A percentile compares a stretch with the other conserved stretches of the same genome.
phyloP scores from a whole-genome alignment of 2,113 vertebrate species.

The Oceanites oceanicus region DNA sequence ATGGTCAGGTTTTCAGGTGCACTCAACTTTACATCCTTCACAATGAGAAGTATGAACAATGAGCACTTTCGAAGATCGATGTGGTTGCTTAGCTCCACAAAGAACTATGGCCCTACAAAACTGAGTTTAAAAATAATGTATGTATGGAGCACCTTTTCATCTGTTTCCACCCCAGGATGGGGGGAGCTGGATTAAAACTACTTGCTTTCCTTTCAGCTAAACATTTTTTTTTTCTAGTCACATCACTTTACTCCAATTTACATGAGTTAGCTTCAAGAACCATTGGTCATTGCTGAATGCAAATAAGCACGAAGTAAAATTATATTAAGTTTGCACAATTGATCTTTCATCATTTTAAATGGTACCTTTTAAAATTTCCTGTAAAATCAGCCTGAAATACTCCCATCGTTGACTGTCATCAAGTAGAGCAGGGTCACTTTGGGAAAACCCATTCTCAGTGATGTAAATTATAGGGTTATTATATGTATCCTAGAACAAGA shows the following conservation, averaged over 20 bases:
- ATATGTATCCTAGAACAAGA: constrained; percentile 81
- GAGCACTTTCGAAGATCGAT: background rate
- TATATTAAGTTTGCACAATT: constrained; percentile 73
- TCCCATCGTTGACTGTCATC: constrained; percentile 76
- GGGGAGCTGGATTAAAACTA: background rate
- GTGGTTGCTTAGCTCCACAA: background rate
- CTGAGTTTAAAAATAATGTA: background rate
- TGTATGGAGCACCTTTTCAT: background rate
- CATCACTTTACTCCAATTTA: constrained; percentile 54
- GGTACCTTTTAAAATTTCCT: constrained; percentile 83
- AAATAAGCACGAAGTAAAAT: constrained; percentile 69
- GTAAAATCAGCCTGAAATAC: constrained; percentile 82
- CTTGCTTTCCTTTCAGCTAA: constrained; percentile 52
- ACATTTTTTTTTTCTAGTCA: constrained; percentile 34
- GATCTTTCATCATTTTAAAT: constrained; percentile 70
- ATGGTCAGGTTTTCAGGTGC: background rate
- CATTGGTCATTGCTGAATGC: constrained; percentile 65
- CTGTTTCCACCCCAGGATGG: background rate
- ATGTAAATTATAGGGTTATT: constrained; percentile 86
- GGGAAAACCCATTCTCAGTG: constrained; percentile 87
- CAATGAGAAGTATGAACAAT: background rate
- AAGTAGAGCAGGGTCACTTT: constrained; percentile 75
- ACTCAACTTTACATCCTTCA: background rate
- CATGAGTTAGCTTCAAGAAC: constrained; percentile 58
- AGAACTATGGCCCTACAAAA: background rate